Base-by-base conservation (phyloP, 2,888 invertebrate species). In the Cantharis rustica region DNA sequence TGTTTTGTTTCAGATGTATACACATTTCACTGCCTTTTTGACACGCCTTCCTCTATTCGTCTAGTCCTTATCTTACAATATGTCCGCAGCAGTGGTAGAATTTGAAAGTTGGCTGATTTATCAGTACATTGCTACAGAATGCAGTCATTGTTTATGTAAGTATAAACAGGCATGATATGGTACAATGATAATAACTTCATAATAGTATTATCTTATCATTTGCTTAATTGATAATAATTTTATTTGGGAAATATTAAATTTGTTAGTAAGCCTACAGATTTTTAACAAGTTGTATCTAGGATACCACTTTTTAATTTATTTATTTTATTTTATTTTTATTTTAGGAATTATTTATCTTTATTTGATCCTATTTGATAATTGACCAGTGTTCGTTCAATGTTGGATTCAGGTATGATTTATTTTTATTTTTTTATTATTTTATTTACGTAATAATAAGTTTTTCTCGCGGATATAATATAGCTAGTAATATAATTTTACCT, bases 101-200 rank as follows among this genome's bases (percentile, higher is more conserved):
- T 86, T 93, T 86, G 93, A 93, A 86, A 91, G 92, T 86, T 93
- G 93, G 93, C 89, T 93, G 83, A 91, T 92, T 86, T 93, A 93
- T 88, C 93, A 93, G 84, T 93, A 92, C 88, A 91, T 93, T 82
- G 90, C 91, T 83, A 92, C 91, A 83, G 92, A 93, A 88, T 92
- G 92, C 87, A 91, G 91, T 88, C 90, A 92, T 81, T 92, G 92
- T 84, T 89, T 91, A 84, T 93, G 93, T 93, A 89, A 91, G 93
- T 92, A 88, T 64, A 16, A 63, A 17, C 5, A 16, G 16, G 16
- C 5, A 64, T 17, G 13, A 16, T 63, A 64, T 17, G 13, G 13
- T 63, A 72, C 66, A 17, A 20, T 75, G 27, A 72, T 63, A 70
- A 68, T 75, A 78, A 17, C 23, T 10, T 27, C 10, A 27, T 11